These are phyloP conservation scores for Reticulitermes lucifugus DNA, from an alignment of 2,888 invertebrate genomes.

Conservation along the genomic window DNA sequence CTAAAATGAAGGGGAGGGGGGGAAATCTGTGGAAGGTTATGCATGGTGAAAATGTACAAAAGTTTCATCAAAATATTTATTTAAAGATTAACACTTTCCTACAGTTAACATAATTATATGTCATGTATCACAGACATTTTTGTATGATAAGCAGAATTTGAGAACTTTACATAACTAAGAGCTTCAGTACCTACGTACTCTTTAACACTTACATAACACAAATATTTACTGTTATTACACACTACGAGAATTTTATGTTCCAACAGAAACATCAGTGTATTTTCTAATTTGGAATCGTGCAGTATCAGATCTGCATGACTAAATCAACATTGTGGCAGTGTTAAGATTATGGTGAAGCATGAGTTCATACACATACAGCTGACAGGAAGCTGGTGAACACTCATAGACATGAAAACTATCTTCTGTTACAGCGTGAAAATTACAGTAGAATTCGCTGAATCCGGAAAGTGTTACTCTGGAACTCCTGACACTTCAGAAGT, in stretches of 20 bases:
- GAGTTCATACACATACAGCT: background rate
- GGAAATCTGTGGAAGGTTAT: too few relatives aligned
- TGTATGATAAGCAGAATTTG: slow-evolving; percentile 31
- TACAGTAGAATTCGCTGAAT: too few relatives aligned
- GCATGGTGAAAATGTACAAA: background rate
- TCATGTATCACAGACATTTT: slow-evolving; percentile 39
- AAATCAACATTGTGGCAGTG: slow-evolving; percentile 21
- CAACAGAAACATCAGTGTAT: background rate
- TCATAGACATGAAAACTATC: background rate
- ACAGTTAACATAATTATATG: slow-evolving; percentile 20
- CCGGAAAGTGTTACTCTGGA: too few relatives aligned
- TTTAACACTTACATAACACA: background rate
- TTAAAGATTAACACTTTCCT: slow-evolving; percentile 16
- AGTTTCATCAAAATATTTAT: slow-evolving; percentile 36
- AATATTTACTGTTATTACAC: background rate
- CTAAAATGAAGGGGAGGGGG: too few relatives aligned
- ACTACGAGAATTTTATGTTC: background rate
- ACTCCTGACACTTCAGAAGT: too few relatives aligned
- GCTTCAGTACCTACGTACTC: background rate
- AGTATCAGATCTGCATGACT: background rate
- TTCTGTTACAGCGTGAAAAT: too few relatives aligned
- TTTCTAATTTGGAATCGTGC: background rate
- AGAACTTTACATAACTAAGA: background rate
- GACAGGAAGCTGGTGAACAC: background rate
- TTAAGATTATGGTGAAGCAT: background rate